These are phyloP conservation scores for Dendronephthya gigantea DNA, from an alignment of 64 coral and sea anemone species.

Conservation along the genomic window DNA sequence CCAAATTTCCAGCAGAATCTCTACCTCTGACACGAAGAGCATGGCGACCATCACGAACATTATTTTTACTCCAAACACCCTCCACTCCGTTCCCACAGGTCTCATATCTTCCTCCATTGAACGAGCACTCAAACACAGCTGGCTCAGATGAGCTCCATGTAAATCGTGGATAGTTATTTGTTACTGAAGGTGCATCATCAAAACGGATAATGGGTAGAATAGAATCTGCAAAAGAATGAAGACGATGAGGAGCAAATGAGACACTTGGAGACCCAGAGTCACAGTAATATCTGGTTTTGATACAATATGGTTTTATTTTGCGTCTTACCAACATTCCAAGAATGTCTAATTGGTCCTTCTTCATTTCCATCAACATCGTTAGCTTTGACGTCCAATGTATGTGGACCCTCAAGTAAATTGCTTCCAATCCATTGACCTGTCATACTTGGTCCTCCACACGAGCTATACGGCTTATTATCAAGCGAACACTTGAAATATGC, in stretches of 20 bases:
- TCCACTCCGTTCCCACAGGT: neutral
- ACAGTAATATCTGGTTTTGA: too few species aligned
- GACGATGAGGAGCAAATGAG: too few species aligned
- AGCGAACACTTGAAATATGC: neutral
- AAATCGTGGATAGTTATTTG: neutral
- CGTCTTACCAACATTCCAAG: neutral
- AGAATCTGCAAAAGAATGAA: neutral
- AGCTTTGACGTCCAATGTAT: neutral
- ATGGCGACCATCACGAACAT: neutral
- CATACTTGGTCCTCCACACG: neutral
- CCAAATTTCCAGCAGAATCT: neutral
- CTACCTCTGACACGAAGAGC: neutral
- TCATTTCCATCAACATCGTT: neutral
- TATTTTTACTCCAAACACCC: neutral
- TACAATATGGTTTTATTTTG: too few species aligned
- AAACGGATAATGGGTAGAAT: neutral
- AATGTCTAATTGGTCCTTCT: neutral
- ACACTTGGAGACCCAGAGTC: too few species aligned
- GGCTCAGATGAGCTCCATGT: neutral
- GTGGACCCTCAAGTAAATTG: neutral
- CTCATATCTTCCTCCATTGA: neutral
- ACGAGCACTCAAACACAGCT: neutral
- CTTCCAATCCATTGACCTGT: neutral
- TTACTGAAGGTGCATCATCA: neutral
- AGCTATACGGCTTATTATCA: neutral